phyloP scores from a whole-genome alignment of 2,797 vertebrate species.

The Salarias fasciatus region DNA sequence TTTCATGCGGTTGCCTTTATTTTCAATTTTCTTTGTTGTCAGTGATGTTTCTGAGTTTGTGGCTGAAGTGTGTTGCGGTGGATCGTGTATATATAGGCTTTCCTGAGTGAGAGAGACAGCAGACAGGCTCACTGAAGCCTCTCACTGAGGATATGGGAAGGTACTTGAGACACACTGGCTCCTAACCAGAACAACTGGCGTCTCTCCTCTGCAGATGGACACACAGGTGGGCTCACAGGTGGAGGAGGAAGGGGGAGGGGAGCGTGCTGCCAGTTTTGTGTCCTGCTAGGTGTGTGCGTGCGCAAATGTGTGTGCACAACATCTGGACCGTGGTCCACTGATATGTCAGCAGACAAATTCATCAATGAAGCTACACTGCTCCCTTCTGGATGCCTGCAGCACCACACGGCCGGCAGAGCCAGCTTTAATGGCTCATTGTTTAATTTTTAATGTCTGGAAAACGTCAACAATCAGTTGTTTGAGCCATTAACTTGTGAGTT shows the following conservation, averaged over 20 bases:
- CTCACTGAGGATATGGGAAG: slow-evolving; percentile 48
- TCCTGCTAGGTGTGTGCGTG: slow-evolving; percentile 61
- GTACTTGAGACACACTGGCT: slow-evolving; percentile 82
- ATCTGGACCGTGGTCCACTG: slow-evolving; percentile 77
- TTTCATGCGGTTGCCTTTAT: too few species aligned
- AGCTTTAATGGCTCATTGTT: neutral
- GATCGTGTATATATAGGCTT: slow-evolving; percentile 22
- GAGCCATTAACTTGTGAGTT: too few species aligned
- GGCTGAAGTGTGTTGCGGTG: neutral
- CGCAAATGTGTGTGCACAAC: slow-evolving; percentile 55
- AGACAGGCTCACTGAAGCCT: slow-evolving; percentile 44
- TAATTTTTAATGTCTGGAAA: too few species aligned
- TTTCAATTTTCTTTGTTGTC: too few species aligned
- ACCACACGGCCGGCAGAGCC: slow-evolving; percentile 29
- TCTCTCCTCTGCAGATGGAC: slow-evolving; percentile 82
- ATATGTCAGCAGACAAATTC: slow-evolving; percentile 35
- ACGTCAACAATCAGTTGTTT: too few species aligned
- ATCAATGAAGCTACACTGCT: slow-evolving; percentile 78
- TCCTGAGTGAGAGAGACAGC: slow-evolving; percentile 41
- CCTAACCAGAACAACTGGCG: slow-evolving; percentile 82
- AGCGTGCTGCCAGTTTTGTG: slow-evolving; percentile 79
- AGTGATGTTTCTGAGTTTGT: slow-evolving; percentile 1
- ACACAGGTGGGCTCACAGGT: slow-evolving; percentile 85
- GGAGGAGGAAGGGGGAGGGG: slow-evolving; percentile 58
- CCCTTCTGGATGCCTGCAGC: slow-evolving; percentile 70